Base-by-base conservation (phyloP, 2,113 vertebrate species). In the Nannobrachium achirus region DNA sequence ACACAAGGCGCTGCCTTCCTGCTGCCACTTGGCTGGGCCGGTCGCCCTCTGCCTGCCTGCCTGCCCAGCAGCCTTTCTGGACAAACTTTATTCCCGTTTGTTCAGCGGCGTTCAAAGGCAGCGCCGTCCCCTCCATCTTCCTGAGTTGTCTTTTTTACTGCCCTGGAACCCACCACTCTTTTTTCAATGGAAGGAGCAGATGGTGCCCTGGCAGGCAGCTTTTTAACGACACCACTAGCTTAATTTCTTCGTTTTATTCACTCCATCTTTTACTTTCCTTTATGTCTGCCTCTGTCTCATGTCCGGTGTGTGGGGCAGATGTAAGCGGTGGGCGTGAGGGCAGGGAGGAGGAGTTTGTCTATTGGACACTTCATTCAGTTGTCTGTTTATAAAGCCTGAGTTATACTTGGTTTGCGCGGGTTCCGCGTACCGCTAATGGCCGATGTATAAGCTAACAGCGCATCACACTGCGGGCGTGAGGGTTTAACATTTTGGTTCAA, bases 1-100 rank as follows among this genome's bases (percentile, higher is more conserved):
- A 86, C 74, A 88, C 78, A 89, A 85, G 81, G 74, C 64, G 41
- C 78, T 63, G 15, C 69, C 78, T 88, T 88, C 82, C 86, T 88
- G 86, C 79, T 83, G 81, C 72, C 72, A 73, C 75, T 87, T 84
- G 83, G 84, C 81, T 75, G 42, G 38, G 69, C 66, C 55, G 63
- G 63, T 76, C 66, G 69, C 79, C 80, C 86, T 83, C 80, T 86
- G 83, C 83, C 75, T 33, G 83, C 83, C 75, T 33, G 25, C 25
- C 25, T 33, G 25, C 25, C 25, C 25, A 38, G 78, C 73, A 58
- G 61, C 64, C 73, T 61, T 74, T 80, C 66, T 55, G 44, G 76
- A 67, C 73, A 81, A 78, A 76, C 71, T 76, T 71, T 67, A 78
- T 73, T 79, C 69, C 68, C 16, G 15, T 70, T 77, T 9, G 39